Percentiles rank a stretch among this genome's conserved stretches.
These are phyloP conservation scores for Piaya cayana DNA, from an alignment of 2,113 vertebrate species.

Conservation along the genomic window DNA sequence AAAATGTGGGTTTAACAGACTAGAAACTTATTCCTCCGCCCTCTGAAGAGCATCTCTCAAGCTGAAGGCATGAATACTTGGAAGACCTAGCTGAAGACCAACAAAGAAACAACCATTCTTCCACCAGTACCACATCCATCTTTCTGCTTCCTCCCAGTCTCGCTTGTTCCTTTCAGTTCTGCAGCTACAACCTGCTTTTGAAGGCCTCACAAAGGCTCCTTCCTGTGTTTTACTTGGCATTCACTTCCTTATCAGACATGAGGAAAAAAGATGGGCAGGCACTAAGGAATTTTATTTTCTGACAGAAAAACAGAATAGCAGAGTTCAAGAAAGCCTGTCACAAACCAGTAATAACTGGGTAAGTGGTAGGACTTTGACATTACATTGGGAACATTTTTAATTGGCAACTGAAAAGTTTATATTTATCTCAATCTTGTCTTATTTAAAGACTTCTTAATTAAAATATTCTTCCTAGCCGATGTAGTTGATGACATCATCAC, in stretches of 20 bases:
- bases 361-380: neutral
- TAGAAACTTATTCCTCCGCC: neutral
- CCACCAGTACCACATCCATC: neutral
- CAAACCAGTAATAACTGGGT: neutral
- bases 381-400: neutral
- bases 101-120: neutral
- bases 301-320: neutral
- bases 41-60: neutral
- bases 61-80: neutral
- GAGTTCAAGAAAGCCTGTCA: neutral
- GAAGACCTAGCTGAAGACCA: neutral
- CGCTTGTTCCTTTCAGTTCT: neutral
- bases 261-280: neutral
- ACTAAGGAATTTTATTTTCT: neutral
- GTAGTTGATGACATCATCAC: neutral
- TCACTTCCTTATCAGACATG: neutral
- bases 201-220: neutral
- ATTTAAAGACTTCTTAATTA: constrained; percentile 2
- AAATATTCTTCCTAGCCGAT: neutral
- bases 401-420: neutral
- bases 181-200: neutral
- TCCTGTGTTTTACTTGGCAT: neutral
- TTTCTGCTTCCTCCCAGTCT: neutral
- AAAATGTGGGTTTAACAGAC: neutral
- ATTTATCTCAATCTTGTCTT: neutral